Evolutionary conservation across 2,888 invertebrate species (phyloP).

Genomic region (Epinotia brunnichana): DNA sequence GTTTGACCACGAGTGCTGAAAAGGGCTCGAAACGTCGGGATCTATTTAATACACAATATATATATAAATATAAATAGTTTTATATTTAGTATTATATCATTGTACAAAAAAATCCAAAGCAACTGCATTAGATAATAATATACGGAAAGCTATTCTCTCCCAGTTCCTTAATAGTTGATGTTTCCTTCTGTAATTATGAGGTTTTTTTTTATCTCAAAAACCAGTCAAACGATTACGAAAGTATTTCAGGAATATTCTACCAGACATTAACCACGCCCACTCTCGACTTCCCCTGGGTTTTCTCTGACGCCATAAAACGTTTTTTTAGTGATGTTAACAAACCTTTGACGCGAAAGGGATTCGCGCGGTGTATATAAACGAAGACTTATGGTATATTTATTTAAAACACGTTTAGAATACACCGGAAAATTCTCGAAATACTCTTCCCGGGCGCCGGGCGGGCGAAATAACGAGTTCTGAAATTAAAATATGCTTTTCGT

Average conservation of each 20-base stretch:
- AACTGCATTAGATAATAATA: not conserved
- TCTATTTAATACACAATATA: too few relatives aligned
- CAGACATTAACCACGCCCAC: conserved; percentile 23
- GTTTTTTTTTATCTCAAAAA: not conserved
- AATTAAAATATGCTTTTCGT: conserved; percentile 38
- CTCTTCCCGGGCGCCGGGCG: not conserved
- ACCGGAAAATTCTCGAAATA: conserved; percentile 29
- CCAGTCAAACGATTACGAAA: not conserved
- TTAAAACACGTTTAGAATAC: conserved; percentile 37
- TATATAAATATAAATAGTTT: too few relatives aligned
- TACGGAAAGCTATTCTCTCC: not conserved
- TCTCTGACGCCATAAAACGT: conserved; percentile 23
- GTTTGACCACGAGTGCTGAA: too few relatives aligned
- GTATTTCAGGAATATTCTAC: conserved; percentile 1
- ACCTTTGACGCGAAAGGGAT: conserved; percentile 35
- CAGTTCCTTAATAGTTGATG: not conserved
- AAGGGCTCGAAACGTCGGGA: too few relatives aligned
- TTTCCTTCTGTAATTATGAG: not conserved
- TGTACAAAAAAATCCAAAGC: too few relatives aligned
- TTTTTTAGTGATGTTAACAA: conserved; percentile 43
- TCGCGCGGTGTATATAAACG: conserved; percentile 31
- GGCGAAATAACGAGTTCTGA: conserved; percentile 27
- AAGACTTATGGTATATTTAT: conserved; percentile 43
- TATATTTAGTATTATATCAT: too few relatives aligned
- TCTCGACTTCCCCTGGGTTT: conserved; percentile 15